Evolutionary conservation across 2,797 vertebrate species (phyloP).

Genomic region (Allobates femoralis): DNA sequence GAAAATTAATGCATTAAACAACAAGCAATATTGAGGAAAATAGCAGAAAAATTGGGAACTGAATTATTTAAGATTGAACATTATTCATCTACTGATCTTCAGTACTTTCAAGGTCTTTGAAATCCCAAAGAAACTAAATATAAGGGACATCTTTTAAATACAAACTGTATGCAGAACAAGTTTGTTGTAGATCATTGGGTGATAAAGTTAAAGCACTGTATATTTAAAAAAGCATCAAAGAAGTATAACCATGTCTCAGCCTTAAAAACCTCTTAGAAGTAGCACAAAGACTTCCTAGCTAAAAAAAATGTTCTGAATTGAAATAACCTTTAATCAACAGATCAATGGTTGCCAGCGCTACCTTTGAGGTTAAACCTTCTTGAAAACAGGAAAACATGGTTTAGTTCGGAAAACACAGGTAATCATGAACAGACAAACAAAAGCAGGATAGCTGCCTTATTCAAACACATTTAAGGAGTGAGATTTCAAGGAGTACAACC

Average conservation of each 20-base stretch:
- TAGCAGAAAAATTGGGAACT: not conserved
- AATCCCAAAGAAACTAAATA: not conserved
- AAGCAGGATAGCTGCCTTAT: conserved; percentile 20
- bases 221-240: conserved; percentile 3
- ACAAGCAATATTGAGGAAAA: not conserved
- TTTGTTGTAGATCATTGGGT: not conserved
- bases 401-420: conserved; percentile 34
- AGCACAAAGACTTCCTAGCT: conserved; percentile 19
- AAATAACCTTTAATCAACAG: conserved; percentile 38
- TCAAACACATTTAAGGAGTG: conserved; percentile 40
- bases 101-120: not conserved
- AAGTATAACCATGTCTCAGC: conserved; percentile 9
- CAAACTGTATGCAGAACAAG: not conserved
- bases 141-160: not conserved
- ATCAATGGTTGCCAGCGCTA: conserved; percentile 43
- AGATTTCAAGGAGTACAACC: conserved; percentile 29
- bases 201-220: not conserved
- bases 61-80: not conserved
- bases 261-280: not conserved
- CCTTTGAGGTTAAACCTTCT: conserved; percentile 42
- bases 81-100: not conserved
- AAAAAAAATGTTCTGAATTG: conserved; percentile 22
- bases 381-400: conserved; percentile 41
- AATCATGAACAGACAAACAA: conserved; percentile 51
- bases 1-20: not conserved